Conservation (phyloP, 2,797 vertebrate species). For the Phrynocephalus guinanensis region DNA sequence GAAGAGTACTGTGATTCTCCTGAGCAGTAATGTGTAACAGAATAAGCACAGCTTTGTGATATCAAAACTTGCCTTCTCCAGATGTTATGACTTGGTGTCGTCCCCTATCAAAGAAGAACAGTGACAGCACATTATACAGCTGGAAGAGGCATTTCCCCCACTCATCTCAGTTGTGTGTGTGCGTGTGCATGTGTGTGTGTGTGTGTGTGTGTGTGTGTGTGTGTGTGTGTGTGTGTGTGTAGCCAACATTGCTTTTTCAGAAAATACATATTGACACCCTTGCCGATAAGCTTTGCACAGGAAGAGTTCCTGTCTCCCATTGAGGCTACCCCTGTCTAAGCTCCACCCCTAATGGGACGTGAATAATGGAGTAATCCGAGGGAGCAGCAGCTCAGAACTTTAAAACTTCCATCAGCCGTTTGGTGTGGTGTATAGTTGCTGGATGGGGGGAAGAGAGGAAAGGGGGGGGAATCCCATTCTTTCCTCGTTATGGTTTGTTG, state of each 20-base stretch:
- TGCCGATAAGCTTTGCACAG: slow-evolving; percentile 40
- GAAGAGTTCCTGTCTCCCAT: slow-evolving; percentile 23
- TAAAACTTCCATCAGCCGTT: slow-evolving; percentile 61
- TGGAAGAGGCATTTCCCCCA: slow-evolving; percentile 14
- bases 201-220: not conserved
- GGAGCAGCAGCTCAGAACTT: slow-evolving; percentile 65
- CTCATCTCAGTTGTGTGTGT: not conserved
- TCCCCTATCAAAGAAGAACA: slow-evolving; percentile 27
- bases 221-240: not conserved
- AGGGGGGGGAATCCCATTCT: slow-evolving; percentile 56
- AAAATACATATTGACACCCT: slow-evolving; percentile 42
- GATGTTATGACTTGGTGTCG: slow-evolving; percentile 20
- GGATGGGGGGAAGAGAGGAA: slow-evolving; percentile 36
- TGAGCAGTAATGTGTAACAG: slow-evolving; percentile 33
- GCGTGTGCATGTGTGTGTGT: not conserved
- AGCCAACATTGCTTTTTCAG: slow-evolving; percentile 34
- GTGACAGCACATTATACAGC: slow-evolving; percentile 15
- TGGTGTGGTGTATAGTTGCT: not conserved
- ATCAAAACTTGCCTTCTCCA: slow-evolving; percentile 28
- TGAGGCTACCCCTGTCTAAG: slow-evolving; percentile 36
- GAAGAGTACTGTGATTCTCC: slow-evolving; percentile 35
- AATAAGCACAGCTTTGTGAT: slow-evolving; percentile 42
- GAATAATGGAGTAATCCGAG: slow-evolving; percentile 50
- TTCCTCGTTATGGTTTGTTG: slow-evolving; percentile 75
- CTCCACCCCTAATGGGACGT: slow-evolving; percentile 31